Conservation (phyloP, 1,140 invertebrate genomes). For the Atta texana region DNA sequence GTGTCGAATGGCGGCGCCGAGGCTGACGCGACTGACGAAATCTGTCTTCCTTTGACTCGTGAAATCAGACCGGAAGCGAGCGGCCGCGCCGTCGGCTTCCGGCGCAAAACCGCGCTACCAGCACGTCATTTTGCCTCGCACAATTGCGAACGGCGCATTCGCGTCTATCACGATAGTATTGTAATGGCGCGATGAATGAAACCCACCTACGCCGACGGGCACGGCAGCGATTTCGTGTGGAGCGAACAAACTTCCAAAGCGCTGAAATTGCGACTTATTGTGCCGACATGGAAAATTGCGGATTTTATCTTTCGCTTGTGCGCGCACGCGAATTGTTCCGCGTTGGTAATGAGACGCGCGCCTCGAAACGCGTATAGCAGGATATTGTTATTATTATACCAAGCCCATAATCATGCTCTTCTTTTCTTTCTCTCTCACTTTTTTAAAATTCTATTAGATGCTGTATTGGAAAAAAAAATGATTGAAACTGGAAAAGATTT, state of each 20-base stretch:
- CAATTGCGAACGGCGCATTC: slow-evolving; percentile 45
- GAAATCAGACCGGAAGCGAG: slow-evolving; percentile 72
- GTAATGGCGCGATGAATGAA: slow-evolving; percentile 61
- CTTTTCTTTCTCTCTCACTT: background rate
- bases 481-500: too few species aligned
- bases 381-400: background rate
- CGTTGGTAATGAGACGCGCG: slow-evolving; percentile 44
- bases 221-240: slow-evolving; percentile 46
- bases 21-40: slow-evolving; percentile 56
- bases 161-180: slow-evolving; percentile 59
- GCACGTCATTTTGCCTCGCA: slow-evolving; percentile 65
- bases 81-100: slow-evolving; percentile 66
- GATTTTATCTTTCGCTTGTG: slow-evolving; percentile 42
- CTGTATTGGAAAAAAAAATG: too few species aligned
- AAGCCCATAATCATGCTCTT: background rate
- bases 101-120: slow-evolving; percentile 58
- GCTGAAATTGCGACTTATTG: slow-evolving; percentile 61
- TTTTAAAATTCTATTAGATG: background rate
- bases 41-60: slow-evolving; percentile 72
- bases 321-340: slow-evolving; percentile 47
- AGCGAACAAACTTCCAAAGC: slow-evolving; percentile 55
- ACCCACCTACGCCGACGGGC: background rate
- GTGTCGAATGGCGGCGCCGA: slow-evolving; percentile 36
- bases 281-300: slow-evolving; percentile 58
- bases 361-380: slow-evolving; percentile 1